Evolutionary conservation across 2,113 vertebrate genomes (phyloP).

Genomic region (Haemorhous mexicanus): DNA sequence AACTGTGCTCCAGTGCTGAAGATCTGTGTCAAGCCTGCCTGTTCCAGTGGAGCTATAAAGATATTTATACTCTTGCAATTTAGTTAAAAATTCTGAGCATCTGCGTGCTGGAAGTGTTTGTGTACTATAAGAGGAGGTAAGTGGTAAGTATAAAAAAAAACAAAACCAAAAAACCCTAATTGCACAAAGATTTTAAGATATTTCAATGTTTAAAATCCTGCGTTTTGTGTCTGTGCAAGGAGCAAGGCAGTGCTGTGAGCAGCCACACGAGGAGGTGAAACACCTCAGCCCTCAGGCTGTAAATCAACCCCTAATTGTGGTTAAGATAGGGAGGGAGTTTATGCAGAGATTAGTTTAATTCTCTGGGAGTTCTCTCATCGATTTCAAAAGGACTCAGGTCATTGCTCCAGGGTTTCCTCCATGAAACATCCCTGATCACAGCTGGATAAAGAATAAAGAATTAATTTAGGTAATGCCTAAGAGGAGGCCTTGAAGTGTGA

Average conservation of each 20-base stretch:
- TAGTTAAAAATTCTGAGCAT: not conserved
- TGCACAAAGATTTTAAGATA: not conserved
- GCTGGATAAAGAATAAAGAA: slow-evolving; percentile 6
- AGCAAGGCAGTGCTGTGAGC: not conserved
- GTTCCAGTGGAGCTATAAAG: not conserved
- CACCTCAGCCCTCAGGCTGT: not conserved
- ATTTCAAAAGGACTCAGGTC: slow-evolving; percentile 17
- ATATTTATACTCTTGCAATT: accelerated
- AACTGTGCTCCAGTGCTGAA: not conserved
- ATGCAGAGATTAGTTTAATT: not conserved
- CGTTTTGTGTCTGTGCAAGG: not conserved
- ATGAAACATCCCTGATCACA: not conserved
- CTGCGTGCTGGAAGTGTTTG: not conserved
- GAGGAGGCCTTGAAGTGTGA: not conserved
- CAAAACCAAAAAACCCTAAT: accelerated
- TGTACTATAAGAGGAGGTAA: not conserved
- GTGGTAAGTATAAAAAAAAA: not conserved
- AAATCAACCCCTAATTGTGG: not conserved
- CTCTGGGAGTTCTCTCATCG: not conserved
- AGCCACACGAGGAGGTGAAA: not conserved
- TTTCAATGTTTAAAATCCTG: accelerated
- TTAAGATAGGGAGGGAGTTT: not conserved
- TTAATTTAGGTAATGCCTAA: not conserved
- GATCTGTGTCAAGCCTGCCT: not conserved
- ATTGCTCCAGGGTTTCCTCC: slow-evolving; percentile 17